phyloP scores from a whole-genome alignment of 2,797 vertebrate species.

The Ptychadena robeensis region DNA sequence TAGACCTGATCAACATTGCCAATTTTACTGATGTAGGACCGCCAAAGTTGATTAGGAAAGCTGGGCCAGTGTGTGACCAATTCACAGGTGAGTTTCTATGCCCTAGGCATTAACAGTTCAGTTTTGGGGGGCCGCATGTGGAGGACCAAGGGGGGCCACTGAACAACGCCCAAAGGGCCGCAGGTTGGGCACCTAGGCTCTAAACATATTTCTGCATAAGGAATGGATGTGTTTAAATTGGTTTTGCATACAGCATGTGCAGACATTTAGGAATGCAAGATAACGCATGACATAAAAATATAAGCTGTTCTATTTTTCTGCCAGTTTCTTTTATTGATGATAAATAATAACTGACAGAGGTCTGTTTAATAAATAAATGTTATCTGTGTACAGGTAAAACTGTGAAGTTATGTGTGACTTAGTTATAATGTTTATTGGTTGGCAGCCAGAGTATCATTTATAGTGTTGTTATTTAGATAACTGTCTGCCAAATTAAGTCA shows the following conservation, averaged over 20 bases:
- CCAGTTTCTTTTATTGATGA: neutral
- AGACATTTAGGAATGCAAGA: slow-evolving; percentile 33
- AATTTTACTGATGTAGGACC: no score
- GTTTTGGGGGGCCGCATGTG: no score
- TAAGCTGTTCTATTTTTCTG: slow-evolving; percentile 13
- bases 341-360: slow-evolving; percentile 15
- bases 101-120: no score
- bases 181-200: no score
- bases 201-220: neutral
- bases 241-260: neutral
- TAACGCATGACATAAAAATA: neutral
- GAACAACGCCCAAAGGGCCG: no score
- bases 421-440: neutral
- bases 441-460: neutral
- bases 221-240: neutral
- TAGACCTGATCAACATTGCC: no score
- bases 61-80: no score
- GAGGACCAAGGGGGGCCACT: no score
- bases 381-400: neutral
- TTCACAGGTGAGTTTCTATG: no score
- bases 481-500: neutral
- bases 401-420: neutral
- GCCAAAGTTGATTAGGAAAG: no score
- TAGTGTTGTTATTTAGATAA: neutral
- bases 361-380: slow-evolving; percentile 8